Conservation (phyloP, 1,140 invertebrate species). For the Chironomus striatipennis region DNA sequence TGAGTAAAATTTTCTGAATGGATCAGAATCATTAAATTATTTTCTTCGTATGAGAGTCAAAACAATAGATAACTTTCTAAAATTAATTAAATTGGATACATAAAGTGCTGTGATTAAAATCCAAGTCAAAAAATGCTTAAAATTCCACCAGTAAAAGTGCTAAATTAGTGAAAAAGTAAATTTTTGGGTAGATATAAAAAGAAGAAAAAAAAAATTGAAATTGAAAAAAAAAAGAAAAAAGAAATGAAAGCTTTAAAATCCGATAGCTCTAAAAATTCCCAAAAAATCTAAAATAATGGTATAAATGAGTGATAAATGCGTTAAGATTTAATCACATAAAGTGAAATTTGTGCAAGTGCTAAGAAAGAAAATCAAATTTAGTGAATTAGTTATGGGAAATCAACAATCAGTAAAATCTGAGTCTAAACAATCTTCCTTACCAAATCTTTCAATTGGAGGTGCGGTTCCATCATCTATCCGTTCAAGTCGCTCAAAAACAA, state of each 20-base stretch:
- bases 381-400: conserved; percentile 16
- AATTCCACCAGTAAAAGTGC: conserved; percentile 35
- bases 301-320: no score
- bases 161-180: conserved; percentile 26
- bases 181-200: background rate
- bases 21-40: background rate
- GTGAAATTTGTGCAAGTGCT: background rate
- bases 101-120: conserved; percentile 6
- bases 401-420: conserved; percentile 14
- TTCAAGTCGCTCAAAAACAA: conserved; percentile 54
- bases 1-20: no score
- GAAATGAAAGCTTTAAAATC: background rate
- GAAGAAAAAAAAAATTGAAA: background rate
- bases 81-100: background rate
- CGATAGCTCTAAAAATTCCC: background rate
- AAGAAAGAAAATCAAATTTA: background rate
- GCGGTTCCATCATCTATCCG: conserved; percentile 47
- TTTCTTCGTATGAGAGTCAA: background rate
- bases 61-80: background rate
- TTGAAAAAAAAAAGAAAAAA: background rate
- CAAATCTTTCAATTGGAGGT: background rate
- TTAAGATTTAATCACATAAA: background rate
- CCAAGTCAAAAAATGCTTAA: conserved; percentile 31
- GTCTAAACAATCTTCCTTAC: background rate
- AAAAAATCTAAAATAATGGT: background rate